Evolutionary conservation across 2,797 vertebrate genomes (phyloP).

Genomic region (Pantherophis vulpinus): DNA sequence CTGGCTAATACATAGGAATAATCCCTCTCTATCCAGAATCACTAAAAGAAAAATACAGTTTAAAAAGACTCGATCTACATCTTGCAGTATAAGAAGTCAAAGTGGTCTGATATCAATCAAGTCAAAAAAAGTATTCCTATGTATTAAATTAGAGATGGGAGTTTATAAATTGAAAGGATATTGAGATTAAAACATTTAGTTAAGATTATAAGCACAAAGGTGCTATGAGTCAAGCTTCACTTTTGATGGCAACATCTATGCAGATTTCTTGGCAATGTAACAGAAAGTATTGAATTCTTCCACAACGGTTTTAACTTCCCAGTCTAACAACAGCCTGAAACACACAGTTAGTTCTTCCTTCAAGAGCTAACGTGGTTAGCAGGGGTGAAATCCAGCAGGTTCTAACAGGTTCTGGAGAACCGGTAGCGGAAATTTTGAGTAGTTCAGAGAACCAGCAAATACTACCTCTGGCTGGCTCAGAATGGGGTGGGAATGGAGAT

Average conservation of each 20-base stretch:
- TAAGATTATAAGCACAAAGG: not conserved
- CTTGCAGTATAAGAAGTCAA: not conserved
- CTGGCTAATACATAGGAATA: not conserved
- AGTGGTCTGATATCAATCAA: not conserved
- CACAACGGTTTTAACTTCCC: not conserved
- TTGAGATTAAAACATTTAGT: not conserved
- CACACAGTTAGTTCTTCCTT: not conserved
- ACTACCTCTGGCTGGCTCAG: too few relatives aligned
- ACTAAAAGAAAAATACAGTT: not conserved
- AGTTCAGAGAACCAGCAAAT: too few relatives aligned
- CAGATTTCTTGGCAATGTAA: not conserved
- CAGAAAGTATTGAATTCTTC: not conserved
- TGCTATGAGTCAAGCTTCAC: not conserved
- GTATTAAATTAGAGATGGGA: not conserved
- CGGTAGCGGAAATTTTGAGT: too few relatives aligned
- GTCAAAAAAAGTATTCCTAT: not conserved
- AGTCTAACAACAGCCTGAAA: not conserved
- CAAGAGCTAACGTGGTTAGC: not conserved
- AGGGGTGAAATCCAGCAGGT: too few relatives aligned
- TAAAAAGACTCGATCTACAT: not conserved
- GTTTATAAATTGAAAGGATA: not conserved
- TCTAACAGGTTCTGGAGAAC: too few relatives aligned
- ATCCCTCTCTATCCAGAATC: not conserved
- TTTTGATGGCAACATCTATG: not conserved
- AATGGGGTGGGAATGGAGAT: too few relatives aligned